Percentiles rank a stretch among this genome's conserved stretches.
These are phyloP conservation scores for Nerophis lumbriciformis DNA, from an alignment of 2,113 vertebrate species.

Conservation along the genomic window DNA sequence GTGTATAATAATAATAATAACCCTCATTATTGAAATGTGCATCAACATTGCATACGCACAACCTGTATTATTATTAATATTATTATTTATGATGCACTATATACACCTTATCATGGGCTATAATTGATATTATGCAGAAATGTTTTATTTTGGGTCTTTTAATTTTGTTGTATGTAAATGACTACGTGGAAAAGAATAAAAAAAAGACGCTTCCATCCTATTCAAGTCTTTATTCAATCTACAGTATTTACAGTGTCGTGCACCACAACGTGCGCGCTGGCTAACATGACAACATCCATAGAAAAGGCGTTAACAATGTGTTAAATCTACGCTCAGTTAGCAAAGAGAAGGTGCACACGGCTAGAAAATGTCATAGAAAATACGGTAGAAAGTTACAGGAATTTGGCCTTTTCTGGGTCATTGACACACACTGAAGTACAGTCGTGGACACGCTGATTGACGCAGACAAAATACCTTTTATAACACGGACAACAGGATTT, in stretches of 20 bases:
- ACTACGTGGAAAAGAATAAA: conserved; percentile 79
- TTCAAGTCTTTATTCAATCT: conserved; percentile 42
- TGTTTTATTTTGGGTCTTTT: conserved; percentile 61
- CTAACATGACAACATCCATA: conserved; percentile 42
- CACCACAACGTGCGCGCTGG: conserved; percentile 32
- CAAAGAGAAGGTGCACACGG: conserved; percentile 70
- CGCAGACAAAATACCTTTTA: too few species aligned
- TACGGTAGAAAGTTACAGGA: conserved; percentile 92
- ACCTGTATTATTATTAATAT: too few species aligned
- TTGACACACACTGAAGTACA: conserved; percentile 34
- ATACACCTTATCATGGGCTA: conserved; percentile 67
- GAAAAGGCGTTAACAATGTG: conserved; percentile 40
- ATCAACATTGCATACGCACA: too few species aligned
- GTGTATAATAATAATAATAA: too few species aligned
- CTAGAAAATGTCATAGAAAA: conserved; percentile 96
- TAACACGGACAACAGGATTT: neutral
- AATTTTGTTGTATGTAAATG: conserved; percentile 76
- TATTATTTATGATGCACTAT: conserved; percentile 66
- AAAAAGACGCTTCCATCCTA: conserved; percentile 33
- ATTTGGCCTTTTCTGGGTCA: conserved; percentile 83
- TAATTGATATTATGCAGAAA: conserved; percentile 52
- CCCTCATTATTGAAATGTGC: too few species aligned
- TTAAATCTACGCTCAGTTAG: conserved; percentile 65
- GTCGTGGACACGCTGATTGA: too few species aligned
- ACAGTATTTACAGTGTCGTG: conserved; percentile 42